Evolutionary conservation across 2,797 vertebrate genomes (phyloP).

Genomic region (Erpetoichthys calabaricus): DNA sequence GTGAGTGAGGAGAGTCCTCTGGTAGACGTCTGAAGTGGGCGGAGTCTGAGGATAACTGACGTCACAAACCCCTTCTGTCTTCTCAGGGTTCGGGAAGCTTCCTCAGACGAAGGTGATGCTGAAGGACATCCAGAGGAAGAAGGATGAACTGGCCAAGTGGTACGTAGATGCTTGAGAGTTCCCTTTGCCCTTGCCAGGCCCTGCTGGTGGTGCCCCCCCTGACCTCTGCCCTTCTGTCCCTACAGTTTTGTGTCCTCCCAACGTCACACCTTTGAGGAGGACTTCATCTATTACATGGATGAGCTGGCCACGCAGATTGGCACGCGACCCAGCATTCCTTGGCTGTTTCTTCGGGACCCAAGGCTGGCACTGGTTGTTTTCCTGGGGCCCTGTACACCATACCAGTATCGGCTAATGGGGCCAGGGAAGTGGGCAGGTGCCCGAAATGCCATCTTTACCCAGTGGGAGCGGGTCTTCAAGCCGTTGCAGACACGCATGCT

Average conservation of each 20-base stretch:
- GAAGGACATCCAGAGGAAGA: constrained; percentile 47
- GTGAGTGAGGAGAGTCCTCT: too few relatives aligned
- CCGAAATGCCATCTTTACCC: constrained; percentile 57
- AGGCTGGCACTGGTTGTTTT: constrained; percentile 45
- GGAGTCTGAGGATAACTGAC: not conserved
- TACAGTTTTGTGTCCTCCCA: constrained; percentile 44
- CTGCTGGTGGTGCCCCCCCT: not conserved
- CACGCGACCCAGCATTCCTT: constrained; percentile 41
- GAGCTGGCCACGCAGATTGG: constrained; percentile 44
- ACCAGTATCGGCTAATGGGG: constrained; percentile 62
- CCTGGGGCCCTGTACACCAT: constrained; percentile 57
- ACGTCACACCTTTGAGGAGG: constrained; percentile 39
- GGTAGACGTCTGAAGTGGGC: too few relatives aligned
- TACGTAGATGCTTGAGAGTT: constrained; percentile 13
- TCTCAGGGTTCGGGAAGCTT: constrained; percentile 43
- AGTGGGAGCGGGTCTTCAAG: constrained; percentile 54
- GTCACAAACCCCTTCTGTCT: constrained; percentile 4
- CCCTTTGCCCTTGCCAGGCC: not conserved
- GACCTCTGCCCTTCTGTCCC: not conserved
- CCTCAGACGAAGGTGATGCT: constrained; percentile 46
- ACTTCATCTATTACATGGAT: constrained; percentile 54
- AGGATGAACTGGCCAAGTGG: constrained; percentile 41
- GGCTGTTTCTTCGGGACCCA: constrained; percentile 55
- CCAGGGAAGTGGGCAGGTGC: constrained; percentile 63
- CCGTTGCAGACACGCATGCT: constrained; percentile 48